Conservation (phyloP, 2,797 vertebrate species). For the Atherinosoma microstoma region DNA sequence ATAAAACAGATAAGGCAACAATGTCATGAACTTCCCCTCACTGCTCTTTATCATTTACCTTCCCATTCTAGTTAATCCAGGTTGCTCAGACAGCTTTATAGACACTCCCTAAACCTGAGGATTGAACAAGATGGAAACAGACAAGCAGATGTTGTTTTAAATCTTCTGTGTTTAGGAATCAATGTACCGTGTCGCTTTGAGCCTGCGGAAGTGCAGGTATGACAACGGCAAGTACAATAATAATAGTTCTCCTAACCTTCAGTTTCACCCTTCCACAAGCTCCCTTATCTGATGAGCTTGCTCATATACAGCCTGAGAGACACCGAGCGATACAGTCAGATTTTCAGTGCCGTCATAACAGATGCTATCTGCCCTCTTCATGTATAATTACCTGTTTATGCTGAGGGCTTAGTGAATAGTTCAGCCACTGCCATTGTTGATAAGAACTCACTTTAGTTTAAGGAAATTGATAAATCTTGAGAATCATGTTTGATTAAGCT, state of each 20-base stretch:
- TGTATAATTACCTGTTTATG: slow-evolving; percentile 82
- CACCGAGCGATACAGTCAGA: slow-evolving; percentile 72
- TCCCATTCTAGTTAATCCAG: slow-evolving; percentile 72
- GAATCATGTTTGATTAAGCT: slow-evolving; percentile 2
- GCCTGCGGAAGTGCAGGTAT: slow-evolving; percentile 68
- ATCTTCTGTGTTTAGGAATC: slow-evolving; percentile 63
- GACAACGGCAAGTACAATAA: slow-evolving; percentile 69
- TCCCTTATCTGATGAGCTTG: slow-evolving; percentile 77
- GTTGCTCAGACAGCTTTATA: slow-evolving; percentile 34
- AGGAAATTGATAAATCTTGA: slow-evolving; percentile 37
- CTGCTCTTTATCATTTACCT: slow-evolving; percentile 37
- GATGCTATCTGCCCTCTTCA: slow-evolving; percentile 80
- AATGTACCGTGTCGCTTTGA: slow-evolving; percentile 70
- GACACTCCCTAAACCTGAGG: slow-evolving; percentile 29
- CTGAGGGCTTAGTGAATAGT: slow-evolving; percentile 44
- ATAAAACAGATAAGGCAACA: slow-evolving; percentile 18
- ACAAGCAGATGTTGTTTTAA: slow-evolving; percentile 59
- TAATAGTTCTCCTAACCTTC: slow-evolving; percentile 67
- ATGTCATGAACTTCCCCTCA: slow-evolving; percentile 22
- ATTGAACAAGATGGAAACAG: slow-evolving; percentile 25
- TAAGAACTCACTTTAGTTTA: slow-evolving; percentile 53
- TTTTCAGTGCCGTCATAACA: slow-evolving; percentile 81
- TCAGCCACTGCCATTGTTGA: slow-evolving; percentile 34
- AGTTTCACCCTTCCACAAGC: slow-evolving; percentile 65
- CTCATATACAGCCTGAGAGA: slow-evolving; percentile 59